Evolutionary conservation across 2,888 invertebrate species (phyloP).

Genomic region (Pyrrhosoma nymphula): DNA sequence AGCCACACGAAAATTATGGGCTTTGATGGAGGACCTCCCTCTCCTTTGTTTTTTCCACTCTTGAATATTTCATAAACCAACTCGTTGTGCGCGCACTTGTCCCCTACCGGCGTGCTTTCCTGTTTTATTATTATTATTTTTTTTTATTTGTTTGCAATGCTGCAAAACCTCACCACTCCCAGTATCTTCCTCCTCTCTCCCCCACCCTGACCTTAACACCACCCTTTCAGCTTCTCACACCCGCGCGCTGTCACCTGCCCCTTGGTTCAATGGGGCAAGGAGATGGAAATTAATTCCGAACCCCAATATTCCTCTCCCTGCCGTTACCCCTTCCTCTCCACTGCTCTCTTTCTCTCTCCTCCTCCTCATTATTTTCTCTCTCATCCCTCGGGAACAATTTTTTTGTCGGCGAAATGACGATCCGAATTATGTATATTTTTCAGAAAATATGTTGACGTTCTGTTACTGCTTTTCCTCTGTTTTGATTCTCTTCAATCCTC

Average conservation of each 20-base stretch:
- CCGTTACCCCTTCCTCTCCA: not conserved
- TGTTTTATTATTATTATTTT: not conserved
- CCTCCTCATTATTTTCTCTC: not conserved
- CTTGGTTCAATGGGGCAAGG: not conserved
- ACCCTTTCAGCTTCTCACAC: not conserved
- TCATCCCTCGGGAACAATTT: not conserved
- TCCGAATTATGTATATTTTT: not conserved
- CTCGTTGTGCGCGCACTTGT: conserved; percentile 16
- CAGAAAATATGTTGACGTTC: too few relatives aligned
- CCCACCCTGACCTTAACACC: not conserved
- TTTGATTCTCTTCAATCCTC: not conserved
- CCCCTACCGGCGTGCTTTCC: not conserved
- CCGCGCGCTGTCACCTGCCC: not conserved
- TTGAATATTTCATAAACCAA: conserved; percentile 32
- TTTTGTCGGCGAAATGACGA: not conserved
- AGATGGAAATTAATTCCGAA: not conserved
- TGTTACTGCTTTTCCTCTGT: not conserved
- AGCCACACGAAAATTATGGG: not conserved
- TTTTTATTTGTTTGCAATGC: not conserved
- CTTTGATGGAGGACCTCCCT: not conserved
- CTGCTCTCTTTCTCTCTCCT: too few relatives aligned
- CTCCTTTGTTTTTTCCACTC: not conserved
- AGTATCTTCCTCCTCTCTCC: not conserved
- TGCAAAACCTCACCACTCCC: not conserved
- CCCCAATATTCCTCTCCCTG: not conserved